Percentiles rank a stretch among this genome's conserved stretches.
Conservation (phyloP, 2,888 invertebrate species). For the Sarcophaga carnaria region DNA sequence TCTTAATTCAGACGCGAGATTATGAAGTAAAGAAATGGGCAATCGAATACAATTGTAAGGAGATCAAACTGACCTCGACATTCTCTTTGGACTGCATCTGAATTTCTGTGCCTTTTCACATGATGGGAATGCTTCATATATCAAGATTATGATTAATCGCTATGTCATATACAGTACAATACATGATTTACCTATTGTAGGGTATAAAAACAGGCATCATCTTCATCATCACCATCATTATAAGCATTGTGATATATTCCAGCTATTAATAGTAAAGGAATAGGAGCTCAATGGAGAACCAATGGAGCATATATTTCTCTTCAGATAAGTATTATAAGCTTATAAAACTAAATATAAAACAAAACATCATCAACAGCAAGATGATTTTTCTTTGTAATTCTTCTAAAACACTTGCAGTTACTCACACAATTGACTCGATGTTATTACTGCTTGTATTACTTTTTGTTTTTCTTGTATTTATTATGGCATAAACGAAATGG, state of each 20-base stretch:
- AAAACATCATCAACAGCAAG: neutral
- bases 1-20: too few relatives aligned
- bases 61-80: too few relatives aligned
- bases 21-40: too few relatives aligned
- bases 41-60: too few relatives aligned
- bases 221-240: neutral
- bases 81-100: too few relatives aligned
- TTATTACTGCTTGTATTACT: neutral
- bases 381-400: neutral
- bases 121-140: too few relatives aligned
- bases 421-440: constrained; percentile 55
- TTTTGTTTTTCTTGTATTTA: too few relatives aligned
- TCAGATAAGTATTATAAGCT: constrained; percentile 39
- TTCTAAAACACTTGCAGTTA: constrained; percentile 21
- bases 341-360: neutral
- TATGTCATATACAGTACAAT: too few relatives aligned
- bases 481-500: too few relatives aligned
- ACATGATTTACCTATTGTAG: too few relatives aligned
- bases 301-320: constrained; percentile 33
- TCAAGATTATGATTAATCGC: too few relatives aligned
- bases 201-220: neutral
- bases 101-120: too few relatives aligned
- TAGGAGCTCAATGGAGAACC: constrained; percentile 28
- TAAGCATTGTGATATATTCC: neutral
- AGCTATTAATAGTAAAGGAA: constrained; percentile 19